Percentiles rank a stretch among this genome's conserved stretches.
Conservation (phyloP, 2,113 vertebrate species). For the Hyperoodon ampullatus region DNA sequence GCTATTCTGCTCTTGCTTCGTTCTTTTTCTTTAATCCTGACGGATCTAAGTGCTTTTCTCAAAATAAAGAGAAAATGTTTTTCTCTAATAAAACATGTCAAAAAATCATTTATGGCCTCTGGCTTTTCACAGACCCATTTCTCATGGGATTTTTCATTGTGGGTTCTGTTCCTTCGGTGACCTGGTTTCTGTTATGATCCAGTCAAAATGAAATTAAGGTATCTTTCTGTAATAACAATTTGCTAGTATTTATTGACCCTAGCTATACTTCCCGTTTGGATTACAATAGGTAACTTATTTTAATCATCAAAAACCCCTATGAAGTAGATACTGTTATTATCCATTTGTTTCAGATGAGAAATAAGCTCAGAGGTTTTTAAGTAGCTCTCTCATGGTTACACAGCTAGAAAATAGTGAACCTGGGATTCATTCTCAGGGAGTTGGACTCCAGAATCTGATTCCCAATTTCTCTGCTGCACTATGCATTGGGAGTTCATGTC, state of each 20-base stretch:
- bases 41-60: conserved; percentile 13
- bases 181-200: background rate
- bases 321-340: background rate
- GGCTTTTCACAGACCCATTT: conserved; percentile 20
- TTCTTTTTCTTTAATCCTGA: conserved; percentile 33
- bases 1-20: background rate
- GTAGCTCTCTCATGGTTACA: background rate
- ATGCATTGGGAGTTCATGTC: too few relatives aligned
- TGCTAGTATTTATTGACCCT: background rate
- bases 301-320: background rate
- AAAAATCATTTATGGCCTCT: conserved; percentile 19
- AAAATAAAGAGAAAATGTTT: conserved; percentile 47
- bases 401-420: background rate
- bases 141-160: background rate
- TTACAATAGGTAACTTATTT: conserved; percentile 30
- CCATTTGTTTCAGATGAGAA: background rate
- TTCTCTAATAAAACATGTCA: conserved; percentile 33
- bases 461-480: background rate
- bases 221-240: background rate
- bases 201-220: background rate
- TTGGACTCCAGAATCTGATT: background rate
- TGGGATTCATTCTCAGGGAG: background rate
- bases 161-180: background rate
- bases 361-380: background rate
- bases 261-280: background rate